Percentiles rank a stretch among this genome's conserved stretches.
Evolutionary conservation across 2,888 invertebrate species (phyloP).

Genomic region (Sericinus montela): DNA sequence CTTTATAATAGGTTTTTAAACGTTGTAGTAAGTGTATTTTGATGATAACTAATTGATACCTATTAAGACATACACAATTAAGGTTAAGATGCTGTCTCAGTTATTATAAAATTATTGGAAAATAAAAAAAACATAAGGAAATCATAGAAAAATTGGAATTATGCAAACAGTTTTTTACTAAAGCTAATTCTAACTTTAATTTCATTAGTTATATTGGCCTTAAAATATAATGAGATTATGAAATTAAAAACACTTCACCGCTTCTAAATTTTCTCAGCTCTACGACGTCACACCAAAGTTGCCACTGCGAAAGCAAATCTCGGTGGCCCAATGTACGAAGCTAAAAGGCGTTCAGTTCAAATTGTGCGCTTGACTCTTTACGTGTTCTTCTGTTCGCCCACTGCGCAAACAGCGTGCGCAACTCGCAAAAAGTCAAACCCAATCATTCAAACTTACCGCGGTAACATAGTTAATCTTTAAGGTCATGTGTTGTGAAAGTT

Average conservation of each 20-base stretch:
- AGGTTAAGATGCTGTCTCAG: no score
- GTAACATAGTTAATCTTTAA: constrained; percentile 15
- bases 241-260: constrained; percentile 32
- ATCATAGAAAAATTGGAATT: no score
- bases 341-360: constrained; percentile 59
- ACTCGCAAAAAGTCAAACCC: not conserved
- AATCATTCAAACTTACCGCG: not conserved
- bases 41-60: no score
- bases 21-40: no score
- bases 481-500: constrained; percentile 8
- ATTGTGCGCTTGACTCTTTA: constrained; percentile 61
- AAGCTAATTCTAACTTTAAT: no score
- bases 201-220: no score
- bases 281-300: constrained; percentile 41
- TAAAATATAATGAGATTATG: not conserved
- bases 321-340: constrained; percentile 58
- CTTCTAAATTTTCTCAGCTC: constrained; percentile 56
- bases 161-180: no score
- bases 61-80: no score
- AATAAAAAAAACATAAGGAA: no score
- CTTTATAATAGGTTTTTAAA: no score
- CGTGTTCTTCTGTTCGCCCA: constrained; percentile 54
- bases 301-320: constrained; percentile 70
- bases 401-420: not conserved
- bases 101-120: no score